phyloP scores from a whole-genome alignment of 2,888 invertebrate species.

The Drosophila meridiana region DNA sequence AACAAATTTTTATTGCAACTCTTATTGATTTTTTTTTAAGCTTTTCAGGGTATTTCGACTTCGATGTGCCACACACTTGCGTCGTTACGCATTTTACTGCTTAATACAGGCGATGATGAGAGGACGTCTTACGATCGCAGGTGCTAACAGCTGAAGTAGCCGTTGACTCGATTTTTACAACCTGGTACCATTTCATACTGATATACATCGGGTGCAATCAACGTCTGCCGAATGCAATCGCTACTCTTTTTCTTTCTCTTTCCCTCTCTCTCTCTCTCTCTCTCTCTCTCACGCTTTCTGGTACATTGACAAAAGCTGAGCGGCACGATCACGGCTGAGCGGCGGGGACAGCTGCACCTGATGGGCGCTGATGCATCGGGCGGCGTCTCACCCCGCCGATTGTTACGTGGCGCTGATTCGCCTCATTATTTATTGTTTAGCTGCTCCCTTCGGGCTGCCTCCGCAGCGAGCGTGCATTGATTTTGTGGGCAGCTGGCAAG shows the following conservation, averaged over 20 bases:
- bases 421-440: constrained; percentile 64
- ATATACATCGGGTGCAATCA: constrained; percentile 73
- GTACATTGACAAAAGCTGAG: constrained; percentile 50
- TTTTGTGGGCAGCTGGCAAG: constrained; percentile 44
- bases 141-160: constrained; percentile 60
- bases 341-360: constrained; percentile 24
- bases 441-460: neutral
- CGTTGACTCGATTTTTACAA: constrained; percentile 53
- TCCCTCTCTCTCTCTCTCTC: neutral
- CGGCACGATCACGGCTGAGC: constrained; percentile 67
- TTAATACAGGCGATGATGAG: constrained; percentile 60
- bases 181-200: constrained; percentile 65
- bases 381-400: constrained; percentile 49
- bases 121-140: constrained; percentile 59
- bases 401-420: constrained; percentile 56
- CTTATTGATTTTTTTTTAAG: neutral
- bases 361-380: constrained; percentile 60
- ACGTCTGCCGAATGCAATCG: constrained; percentile 64
- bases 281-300: neutral
- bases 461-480: constrained; percentile 16
- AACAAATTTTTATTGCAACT: neutral
- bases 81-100: constrained; percentile 55
- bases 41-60: constrained; percentile 36
- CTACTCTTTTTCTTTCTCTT: neutral
- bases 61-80: constrained; percentile 18